These are phyloP conservation scores for Cephus sareptanus DNA, from an alignment of 2,888 invertebrate genomes.

Conservation along the genomic window DNA sequence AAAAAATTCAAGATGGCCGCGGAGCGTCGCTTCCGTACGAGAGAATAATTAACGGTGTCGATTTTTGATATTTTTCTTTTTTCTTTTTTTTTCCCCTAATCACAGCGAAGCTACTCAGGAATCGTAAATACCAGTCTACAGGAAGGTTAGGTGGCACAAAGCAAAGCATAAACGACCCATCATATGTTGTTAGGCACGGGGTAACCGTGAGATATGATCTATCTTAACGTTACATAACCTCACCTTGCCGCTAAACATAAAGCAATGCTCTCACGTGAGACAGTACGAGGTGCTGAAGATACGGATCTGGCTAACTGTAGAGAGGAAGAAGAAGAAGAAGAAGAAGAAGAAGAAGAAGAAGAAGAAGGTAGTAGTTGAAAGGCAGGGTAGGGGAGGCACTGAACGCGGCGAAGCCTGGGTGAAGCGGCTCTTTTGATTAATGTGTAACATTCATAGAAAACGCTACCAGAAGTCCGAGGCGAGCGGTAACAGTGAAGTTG, in stretches of 20 bases:
- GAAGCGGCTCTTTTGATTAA: constrained; percentile 36
- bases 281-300: constrained; percentile 50
- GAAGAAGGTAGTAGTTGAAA: not conserved
- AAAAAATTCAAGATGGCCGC: not conserved
- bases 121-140: not conserved
- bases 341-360: constrained; percentile 5
- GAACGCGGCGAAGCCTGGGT: constrained; percentile 29
- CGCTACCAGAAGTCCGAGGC: not conserved
- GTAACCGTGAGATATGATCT: constrained; percentile 23
- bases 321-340: constrained; percentile 1
- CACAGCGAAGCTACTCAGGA: not conserved
- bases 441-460: not conserved
- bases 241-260: constrained; percentile 59
- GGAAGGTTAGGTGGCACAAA: not conserved
- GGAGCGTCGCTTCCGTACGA: not conserved
- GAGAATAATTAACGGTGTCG: not conserved
- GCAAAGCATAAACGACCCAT: constrained; percentile 1
- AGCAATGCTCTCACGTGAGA: constrained; percentile 59
- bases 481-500: not conserved
- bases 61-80: not conserved
- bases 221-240: constrained; percentile 55
- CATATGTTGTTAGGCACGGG: constrained; percentile 4
- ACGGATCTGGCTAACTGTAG: constrained; percentile 32
- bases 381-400: constrained; percentile 27
- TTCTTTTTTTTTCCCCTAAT: not conserved